Base-by-base conservation (phyloP, 2,888 invertebrate genomes). In the Prenolepis imparis region DNA sequence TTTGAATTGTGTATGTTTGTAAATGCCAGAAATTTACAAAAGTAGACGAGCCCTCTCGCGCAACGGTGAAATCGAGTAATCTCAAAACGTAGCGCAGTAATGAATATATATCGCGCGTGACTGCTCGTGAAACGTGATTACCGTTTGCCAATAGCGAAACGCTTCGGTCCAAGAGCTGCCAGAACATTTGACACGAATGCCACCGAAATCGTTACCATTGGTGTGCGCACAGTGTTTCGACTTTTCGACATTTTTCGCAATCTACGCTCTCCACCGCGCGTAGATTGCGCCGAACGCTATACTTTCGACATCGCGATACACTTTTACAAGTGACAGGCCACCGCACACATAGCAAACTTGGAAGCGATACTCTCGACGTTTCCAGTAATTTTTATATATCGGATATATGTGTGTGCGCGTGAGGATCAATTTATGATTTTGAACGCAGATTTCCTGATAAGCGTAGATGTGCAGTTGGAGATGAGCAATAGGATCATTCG, bases 101-200 rank as follows among this genome's bases (percentile, higher is more conserved):
- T 80, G 59, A 80, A 80, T 70, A 80, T 52, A 52, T 80, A 80
- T 80, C 78, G 78, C 78, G 48, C 44, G 44, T 80, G 78, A 80
- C 78, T 80, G 70, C 78, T 70, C 78, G 78, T 70, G 83, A 78
- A 83, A 83, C 63, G 44, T 78, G 80, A 80, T 83, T 83, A 83
- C 36, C 72, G 83, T 72, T 83, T 70, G 80, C 64, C 83, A 72
- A 80, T 80, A 57, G 80, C 36, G 66, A 83, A 83, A 83, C 39
- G 72, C 80, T 80, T 80, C 70, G 78, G 72, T 36, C 72, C 59
- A 80, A 80, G 70, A 80, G 78, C 78, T 80, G 78, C 78, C 78
- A 70, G 72, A 70, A 80, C 70, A 70, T 80, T 80, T 80, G 78
- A 80, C 72, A 80, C 59, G 72, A 80, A 32, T 80, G 59, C 72